Evolutionary conservation across 2,797 vertebrate genomes (phyloP), one percentile per base, ranked within the genome.

Genomic region (Myiotriccus ornatus): DNA sequence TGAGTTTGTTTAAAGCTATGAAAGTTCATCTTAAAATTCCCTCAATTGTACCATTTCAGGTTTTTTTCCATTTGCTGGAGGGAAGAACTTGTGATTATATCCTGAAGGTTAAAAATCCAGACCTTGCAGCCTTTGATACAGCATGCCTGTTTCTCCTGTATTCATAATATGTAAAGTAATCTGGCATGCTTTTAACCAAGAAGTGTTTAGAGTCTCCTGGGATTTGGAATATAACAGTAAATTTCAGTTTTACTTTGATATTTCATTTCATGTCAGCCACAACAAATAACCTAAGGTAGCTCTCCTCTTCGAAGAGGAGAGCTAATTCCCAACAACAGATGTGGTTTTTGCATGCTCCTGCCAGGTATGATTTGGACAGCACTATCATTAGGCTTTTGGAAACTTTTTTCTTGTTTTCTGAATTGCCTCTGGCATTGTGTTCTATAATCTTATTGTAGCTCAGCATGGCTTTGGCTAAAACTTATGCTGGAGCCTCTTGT

Each of bases 321-420:
- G 78, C 67, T 86, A 94, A 95, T 96, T 97, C 87, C 91, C 91
- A 95, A 9, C 23, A 95, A 93, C 92, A 97, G 95, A 92, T 96
- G 93, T 78, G 69, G 2, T 9, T 91, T 94, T 96, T 94, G 77
- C 71, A 55, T 73, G 80, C 56, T 94, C 34, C 35, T 95, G 86
- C 92, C 95, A 96, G 91, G 32, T 95, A 85, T 81, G 76, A 80
- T 96, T 97, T 93, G 70, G 65, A 93, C 79, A 87, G 57, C 74
- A 55, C 7, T 81, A 41, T 78, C 82, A 63, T 73, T 84, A 84
- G 43, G 70, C 59, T 80, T 77, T 55, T 52, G 90, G 34, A 75
- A 81, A 49, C 86, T 84, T 86, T 94, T 13, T 76, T 68, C 43
- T 20, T 5, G 28, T 94, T 47, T 79, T 79, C 65, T 79, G 47